Conservation (phyloP, 1,140 invertebrate genomes). For the Olivierus martensii region DNA sequence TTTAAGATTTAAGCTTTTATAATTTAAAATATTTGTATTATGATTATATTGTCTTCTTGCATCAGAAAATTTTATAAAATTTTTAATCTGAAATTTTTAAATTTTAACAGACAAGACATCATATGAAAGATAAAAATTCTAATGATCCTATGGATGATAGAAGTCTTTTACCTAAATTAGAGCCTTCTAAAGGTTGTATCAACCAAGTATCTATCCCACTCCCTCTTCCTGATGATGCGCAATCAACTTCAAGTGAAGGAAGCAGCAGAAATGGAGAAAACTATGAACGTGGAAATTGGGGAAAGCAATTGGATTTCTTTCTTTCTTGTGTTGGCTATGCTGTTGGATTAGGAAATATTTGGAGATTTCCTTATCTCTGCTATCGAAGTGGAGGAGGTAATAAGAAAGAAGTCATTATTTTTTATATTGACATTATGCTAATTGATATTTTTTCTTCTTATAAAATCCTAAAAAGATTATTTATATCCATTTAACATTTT, state of each 20-base stretch:
- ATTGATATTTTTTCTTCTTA: neutral
- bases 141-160: too few relatives aligned
- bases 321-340: conserved; percentile 62
- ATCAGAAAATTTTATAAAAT: too few relatives aligned
- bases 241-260: conserved; percentile 4
- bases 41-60: too few relatives aligned
- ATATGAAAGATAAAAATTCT: too few relatives aligned
- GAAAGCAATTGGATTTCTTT: conserved; percentile 69
- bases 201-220: conserved; percentile 6
- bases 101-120: too few relatives aligned
- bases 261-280: neutral
- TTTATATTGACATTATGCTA: neutral
- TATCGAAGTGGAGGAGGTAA: conserved; percentile 58
- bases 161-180: too few relatives aligned
- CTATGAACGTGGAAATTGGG: conserved; percentile 51
- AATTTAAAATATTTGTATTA: too few relatives aligned
- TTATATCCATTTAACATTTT: neutral
- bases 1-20: too few relatives aligned
- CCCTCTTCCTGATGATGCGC: conserved; percentile 11
- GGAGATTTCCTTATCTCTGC: conserved; percentile 57
- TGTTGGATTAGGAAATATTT: conserved; percentile 59
- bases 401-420: neutral
- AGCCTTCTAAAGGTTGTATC: too few relatives aligned
- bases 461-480: neutral
- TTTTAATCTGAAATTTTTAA: too few relatives aligned